Evolutionary conservation across 2,888 invertebrate genomes (phyloP), one percentile per base, ranked within the genome.

Genomic region (Geotrupes spiniger): DNA sequence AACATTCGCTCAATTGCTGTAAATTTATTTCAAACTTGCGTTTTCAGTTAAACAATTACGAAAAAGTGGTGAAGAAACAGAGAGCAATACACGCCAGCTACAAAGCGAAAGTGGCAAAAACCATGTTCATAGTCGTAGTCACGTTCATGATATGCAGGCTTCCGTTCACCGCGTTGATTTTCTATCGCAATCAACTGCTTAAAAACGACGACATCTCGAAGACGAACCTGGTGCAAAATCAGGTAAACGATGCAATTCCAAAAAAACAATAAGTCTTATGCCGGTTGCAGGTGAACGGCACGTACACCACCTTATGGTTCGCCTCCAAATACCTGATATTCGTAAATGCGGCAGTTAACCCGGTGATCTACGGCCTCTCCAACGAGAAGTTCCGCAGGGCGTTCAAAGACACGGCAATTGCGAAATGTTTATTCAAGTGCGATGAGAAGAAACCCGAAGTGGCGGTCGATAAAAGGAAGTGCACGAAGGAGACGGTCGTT

Each of bases 311-410:
- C 2, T 68, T 86, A 57, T 86, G 85, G 84, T 87, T 85, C 56
- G 70, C 75, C 1, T 82, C 87, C 0, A 84, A 84, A 60, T 85
- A 78, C 60, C 71, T 88, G 1, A 83, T 88, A 68, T 84, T 84
- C 57, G 61, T 83, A 2, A 88, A 87, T 68, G 83, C 85, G 2
- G 86, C 87, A 1, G 69, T 89, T 40, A 89, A 89, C 65, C 89
- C 90, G 0, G 69, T 89, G 0, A 84, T 90, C 49, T 89, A 89
- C 57, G 89, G 87, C 2, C 81, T 84, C 46, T 86, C 83, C 6
- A 89, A 87, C 62, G 79, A 81, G 21, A 80, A 83, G 57, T 84
- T 88, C 60, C 73, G 81, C 8, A 78, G 80, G 41, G 87, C 86
- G 9, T 84, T 88, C 70, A 77, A 78, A 39, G 42, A 42, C 5